Conservation (phyloP, 2,888 invertebrate genomes). For the Teinopalpus imperialis region DNA sequence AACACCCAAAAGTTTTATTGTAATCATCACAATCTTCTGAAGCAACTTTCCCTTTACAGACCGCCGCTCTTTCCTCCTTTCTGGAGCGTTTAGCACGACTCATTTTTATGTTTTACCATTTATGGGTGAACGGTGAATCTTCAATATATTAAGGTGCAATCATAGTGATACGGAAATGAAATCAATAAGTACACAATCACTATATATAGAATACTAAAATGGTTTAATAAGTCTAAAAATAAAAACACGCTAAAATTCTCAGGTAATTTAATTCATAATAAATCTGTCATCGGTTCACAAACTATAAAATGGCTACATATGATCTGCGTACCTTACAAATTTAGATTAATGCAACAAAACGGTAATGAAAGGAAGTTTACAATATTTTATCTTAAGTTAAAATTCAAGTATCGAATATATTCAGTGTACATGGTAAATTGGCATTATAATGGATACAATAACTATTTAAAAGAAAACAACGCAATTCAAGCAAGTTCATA, state of each 20-base stretch:
- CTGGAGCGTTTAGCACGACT: too few species aligned
- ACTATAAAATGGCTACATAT: conserved; percentile 55
- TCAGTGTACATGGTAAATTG: conserved; percentile 26
- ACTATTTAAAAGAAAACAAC: conserved; percentile 63
- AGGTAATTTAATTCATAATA: conserved; percentile 72
- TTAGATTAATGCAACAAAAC: conserved; percentile 12
- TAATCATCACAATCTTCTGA: too few species aligned
- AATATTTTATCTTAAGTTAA: conserved; percentile 8
- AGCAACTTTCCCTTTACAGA: too few species aligned
- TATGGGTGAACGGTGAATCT: too few species aligned
- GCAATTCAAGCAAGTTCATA: conserved; percentile 75
- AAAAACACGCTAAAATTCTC: conserved; percentile 49
- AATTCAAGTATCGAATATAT: conserved; percentile 18
- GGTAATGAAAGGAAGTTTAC: conserved; percentile 18
- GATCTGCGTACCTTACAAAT: conserved; percentile 13
- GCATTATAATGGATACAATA: conserved; percentile 31
- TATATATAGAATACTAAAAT: too few species aligned
- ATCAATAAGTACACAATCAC: too few species aligned
- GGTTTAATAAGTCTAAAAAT: too few species aligned
- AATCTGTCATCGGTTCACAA: conserved; percentile 60
- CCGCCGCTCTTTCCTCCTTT: too few species aligned
- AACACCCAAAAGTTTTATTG: too few species aligned
- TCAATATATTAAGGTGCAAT: too few species aligned
- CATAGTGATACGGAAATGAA: too few species aligned
- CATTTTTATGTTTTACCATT: too few species aligned